Base-by-base conservation (phyloP, 2,797 vertebrate genomes). In the Nyctibius grandis region DNA sequence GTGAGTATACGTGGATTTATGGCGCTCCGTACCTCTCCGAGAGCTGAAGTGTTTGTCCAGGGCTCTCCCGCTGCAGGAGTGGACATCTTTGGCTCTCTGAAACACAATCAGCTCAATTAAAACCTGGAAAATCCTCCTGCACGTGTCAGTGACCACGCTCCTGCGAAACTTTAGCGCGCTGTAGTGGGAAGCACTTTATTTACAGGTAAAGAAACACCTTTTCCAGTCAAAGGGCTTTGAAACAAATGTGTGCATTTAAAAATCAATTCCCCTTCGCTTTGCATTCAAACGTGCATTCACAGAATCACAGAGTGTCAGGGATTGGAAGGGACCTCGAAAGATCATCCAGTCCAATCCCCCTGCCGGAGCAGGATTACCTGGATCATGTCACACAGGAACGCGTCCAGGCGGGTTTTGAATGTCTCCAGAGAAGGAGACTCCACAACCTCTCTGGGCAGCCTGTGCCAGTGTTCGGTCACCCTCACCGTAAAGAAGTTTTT, bases 41-140 rank as follows among this genome's bases (percentile, higher is more conserved):
- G 65, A 48, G 47, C 72, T 93, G 72, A 95, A 92, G 73, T 91
- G 82, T 93, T 89, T 97, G 89, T 90, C 88, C 82, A 45, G 78
- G 29, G 48, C 54, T 89, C 38, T 83, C 65, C 23, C 1, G 4
- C 42, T 54, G 53, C 29, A 22, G 56, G 73, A 74, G 51, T 2
- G 2, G 63, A 17, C 23, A 19, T 84, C 28, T 81, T n/a, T 8
- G 21, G n/a, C 42, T 56, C 17, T 65, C 8, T 8, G 69, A 54
- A 89, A 61, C 1, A 1, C 2, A 2, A 16, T 21, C 40, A 23
- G 25, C 31, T 88, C 14, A 22, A 1, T 84, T 77, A 91, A 79
- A 77, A 42, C 29, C 22, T 81, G 63, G 78, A 77, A 86, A 77
- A 92, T 63, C 28, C 6, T 85, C 25, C 44, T 60, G 19, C 17